Percentiles rank a stretch among this genome's conserved stretches.
Conservation (phyloP, 2,113 vertebrate genomes). For the Oncorhynchus tshawytscha region DNA sequence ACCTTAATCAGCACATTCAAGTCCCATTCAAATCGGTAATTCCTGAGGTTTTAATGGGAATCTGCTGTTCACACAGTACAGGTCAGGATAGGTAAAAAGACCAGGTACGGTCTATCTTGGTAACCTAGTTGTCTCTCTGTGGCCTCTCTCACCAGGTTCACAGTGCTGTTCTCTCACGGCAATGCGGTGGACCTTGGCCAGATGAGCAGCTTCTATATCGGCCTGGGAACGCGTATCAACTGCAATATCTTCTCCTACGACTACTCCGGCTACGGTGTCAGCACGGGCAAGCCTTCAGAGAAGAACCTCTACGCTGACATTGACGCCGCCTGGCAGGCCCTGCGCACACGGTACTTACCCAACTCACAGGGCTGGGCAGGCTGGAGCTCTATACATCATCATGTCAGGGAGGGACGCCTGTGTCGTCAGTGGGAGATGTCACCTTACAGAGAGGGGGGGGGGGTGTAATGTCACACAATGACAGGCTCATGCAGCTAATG, state of each 20-base stretch:
- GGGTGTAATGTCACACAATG: slow-evolving; percentile 31
- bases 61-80: too few species aligned
- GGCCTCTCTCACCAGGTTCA: slow-evolving; percentile 76
- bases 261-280: slow-evolving; percentile 93
- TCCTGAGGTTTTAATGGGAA: too few species aligned
- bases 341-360: slow-evolving; percentile 82
- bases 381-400: neutral
- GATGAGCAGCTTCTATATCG: slow-evolving; percentile 98
- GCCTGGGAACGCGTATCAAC: slow-evolving; percentile 91
- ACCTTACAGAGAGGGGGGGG: neutral
- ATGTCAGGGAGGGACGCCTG: neutral
- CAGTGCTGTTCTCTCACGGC: slow-evolving; percentile 93
- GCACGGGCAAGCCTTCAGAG: slow-evolving; percentile 88
- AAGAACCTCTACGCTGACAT: slow-evolving; percentile 96
- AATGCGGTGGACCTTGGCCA: slow-evolving; percentile 96
- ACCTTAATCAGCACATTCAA: neutral
- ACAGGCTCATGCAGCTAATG: slow-evolving; percentile 29
- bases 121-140: neutral
- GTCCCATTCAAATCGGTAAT: too few species aligned
- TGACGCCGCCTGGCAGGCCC: slow-evolving; percentile 93
- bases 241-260: slow-evolving; percentile 99
- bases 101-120: neutral
- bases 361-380: too few species aligned
- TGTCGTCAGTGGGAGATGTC: neutral
- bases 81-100: neutral